phyloP scores from a whole-genome alignment of 2,888 invertebrate genomes.

The Ormyrus labotus region DNA sequence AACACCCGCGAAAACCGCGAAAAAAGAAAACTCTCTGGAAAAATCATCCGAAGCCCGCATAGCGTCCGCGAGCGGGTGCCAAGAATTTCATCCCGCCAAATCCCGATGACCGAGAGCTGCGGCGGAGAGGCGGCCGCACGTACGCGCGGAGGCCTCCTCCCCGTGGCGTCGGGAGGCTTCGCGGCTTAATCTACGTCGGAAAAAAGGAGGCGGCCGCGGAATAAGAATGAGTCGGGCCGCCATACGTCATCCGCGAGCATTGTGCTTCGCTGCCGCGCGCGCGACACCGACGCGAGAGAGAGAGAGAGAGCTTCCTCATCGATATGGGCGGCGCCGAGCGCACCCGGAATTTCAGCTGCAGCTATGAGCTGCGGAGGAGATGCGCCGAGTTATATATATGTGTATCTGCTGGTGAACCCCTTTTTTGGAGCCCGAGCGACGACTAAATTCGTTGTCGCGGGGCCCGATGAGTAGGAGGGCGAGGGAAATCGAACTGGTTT shows the following conservation, averaged over 20 bases:
- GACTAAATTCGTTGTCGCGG: slow-evolving; percentile 52
- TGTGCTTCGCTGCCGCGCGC: too few species aligned
- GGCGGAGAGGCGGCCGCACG: neutral
- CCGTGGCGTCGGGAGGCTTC: slow-evolving; percentile 13
- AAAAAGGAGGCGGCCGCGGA: slow-evolving; percentile 62
- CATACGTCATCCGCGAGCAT: slow-evolving; percentile 69
- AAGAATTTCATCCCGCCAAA: too few species aligned
- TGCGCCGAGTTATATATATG: slow-evolving; percentile 33
- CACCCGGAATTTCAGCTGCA: slow-evolving; percentile 73
- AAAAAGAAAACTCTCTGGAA: too few species aligned
- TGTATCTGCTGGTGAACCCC: neutral
- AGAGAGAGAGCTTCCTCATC: slow-evolving; percentile 64
- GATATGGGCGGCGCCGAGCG: slow-evolving; percentile 72
- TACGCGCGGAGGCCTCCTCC: neutral
- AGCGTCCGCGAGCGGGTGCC: too few species aligned
- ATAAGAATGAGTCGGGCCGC: slow-evolving; percentile 64
- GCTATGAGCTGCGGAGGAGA: slow-evolving; percentile 50
- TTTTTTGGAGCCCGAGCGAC: neutral
- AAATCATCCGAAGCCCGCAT: too few species aligned
- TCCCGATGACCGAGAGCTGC: too few species aligned
- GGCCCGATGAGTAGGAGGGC: neutral
- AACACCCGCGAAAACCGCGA: too few species aligned
- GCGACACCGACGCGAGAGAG: slow-evolving; percentile 51
- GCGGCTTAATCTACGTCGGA: slow-evolving; percentile 56
- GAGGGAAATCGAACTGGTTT: slow-evolving; percentile 21